Evolutionary conservation across 2,113 vertebrate species (phyloP).

Genomic region (Neodon shergylaensis): DNA sequence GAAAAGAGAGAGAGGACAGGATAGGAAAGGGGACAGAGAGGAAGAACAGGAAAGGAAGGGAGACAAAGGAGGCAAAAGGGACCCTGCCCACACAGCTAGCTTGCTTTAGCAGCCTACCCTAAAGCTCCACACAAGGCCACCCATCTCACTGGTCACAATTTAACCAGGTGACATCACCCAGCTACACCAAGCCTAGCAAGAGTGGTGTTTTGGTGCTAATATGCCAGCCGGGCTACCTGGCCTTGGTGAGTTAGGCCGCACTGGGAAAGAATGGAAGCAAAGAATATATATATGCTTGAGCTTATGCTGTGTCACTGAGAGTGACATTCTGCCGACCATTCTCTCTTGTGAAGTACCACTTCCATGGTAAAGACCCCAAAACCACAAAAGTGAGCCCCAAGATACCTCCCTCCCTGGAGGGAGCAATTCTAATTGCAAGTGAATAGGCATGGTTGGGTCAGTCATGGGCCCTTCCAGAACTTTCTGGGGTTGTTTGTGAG

Average conservation of each 20-base stretch:
- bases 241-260: background rate
- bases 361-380: constrained; percentile 12
- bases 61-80: background rate
- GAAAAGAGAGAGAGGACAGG: too few species aligned
- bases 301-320: background rate
- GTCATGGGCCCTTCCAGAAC: background rate
- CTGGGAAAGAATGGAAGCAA: background rate
- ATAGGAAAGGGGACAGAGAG: accelerated
- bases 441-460: background rate
- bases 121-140: background rate
- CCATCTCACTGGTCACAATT: background rate
- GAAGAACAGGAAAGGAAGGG: background rate
- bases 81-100: background rate
- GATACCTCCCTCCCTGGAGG: background rate
- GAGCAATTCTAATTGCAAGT: background rate
- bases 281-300: background rate
- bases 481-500: background rate
- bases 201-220: background rate
- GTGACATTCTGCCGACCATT: background rate
- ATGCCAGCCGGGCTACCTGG: background rate
- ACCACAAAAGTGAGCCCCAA: background rate
- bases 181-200: background rate
- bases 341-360: background rate
- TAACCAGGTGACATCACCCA: background rate
- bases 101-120: background rate